These are phyloP conservation scores for Cenopis cana DNA, from an alignment of 2,888 invertebrate species.

Conservation along the genomic window DNA sequence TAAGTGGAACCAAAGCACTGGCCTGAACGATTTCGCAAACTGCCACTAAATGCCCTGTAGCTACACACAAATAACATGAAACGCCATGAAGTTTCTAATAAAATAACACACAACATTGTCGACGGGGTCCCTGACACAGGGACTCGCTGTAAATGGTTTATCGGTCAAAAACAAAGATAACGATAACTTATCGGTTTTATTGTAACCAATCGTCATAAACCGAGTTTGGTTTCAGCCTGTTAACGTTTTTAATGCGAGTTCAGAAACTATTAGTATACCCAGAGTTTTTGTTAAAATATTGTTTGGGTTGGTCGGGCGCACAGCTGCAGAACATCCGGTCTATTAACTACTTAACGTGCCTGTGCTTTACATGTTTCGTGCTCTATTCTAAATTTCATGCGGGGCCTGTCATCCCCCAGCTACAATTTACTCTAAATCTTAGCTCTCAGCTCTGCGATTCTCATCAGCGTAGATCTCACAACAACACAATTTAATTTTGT, in stretches of 20 bases:
- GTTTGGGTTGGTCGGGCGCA: constrained; percentile 53
- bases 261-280: constrained; percentile 29
- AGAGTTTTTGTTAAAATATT: constrained; percentile 54
- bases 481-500: constrained; percentile 26
- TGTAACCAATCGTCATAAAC: constrained; percentile 59
- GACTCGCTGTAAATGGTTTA: constrained; percentile 57
- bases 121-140: constrained; percentile 39
- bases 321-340: constrained; percentile 76
- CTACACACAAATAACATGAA: constrained; percentile 8
- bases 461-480: neutral
- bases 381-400: constrained; percentile 28
- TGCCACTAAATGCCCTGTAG: constrained; percentile 22
- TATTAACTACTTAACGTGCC: constrained; percentile 48
- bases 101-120: constrained; percentile 31
- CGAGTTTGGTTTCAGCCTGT: constrained; percentile 49
- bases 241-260: constrained; percentile 41
- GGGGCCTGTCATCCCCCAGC: constrained; percentile 6
- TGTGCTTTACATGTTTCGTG: constrained; percentile 51
- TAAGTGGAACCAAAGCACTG: constrained; percentile 42
- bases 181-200: constrained; percentile 56
- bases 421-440: constrained; percentile 4
- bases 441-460: neutral
- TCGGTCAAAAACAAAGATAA: constrained; percentile 59
- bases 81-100: constrained; percentile 2
- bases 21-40: constrained; percentile 20